Conservation (phyloP, 2,797 vertebrate species). For the Diplodus puntazzo region DNA sequence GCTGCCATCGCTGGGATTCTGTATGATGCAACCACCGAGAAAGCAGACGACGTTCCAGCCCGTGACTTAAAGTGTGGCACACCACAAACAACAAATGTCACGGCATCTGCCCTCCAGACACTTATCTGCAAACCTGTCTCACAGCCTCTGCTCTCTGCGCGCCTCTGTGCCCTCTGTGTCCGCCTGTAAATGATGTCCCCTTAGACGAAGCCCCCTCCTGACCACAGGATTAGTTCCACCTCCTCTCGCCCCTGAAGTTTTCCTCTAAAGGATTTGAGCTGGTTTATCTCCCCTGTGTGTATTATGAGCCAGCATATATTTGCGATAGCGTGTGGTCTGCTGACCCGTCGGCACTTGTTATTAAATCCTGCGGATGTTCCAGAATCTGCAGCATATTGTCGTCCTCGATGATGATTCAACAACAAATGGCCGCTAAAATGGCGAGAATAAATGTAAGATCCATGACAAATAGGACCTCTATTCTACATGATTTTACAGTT, state of each 20-base stretch:
- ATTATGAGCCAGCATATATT: slow-evolving; percentile 42
- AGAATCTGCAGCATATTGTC: slow-evolving; percentile 27
- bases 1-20: slow-evolving; percentile 58
- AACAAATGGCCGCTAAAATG: slow-evolving; percentile 45
- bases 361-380: slow-evolving; percentile 43
- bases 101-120: slow-evolving; percentile 56
- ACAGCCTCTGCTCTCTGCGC: slow-evolving; percentile 39
- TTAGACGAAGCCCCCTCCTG: slow-evolving; percentile 24
- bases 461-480: slow-evolving; percentile 52
- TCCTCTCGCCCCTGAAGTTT: slow-evolving; percentile 51
- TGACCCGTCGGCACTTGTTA: slow-evolving; percentile 28
- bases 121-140: slow-evolving; percentile 64
- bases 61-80: slow-evolving; percentile 51
- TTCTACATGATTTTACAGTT: slow-evolving; percentile 49
- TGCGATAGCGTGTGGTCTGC: slow-evolving; percentile 21
- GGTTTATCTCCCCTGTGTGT: slow-evolving; percentile 56
- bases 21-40: slow-evolving; percentile 80
- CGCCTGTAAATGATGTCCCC: slow-evolving; percentile 62
- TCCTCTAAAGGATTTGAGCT: slow-evolving; percentile 49
- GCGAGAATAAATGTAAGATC: slow-evolving; percentile 53
- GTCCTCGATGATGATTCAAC: slow-evolving; percentile 33
- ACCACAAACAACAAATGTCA: slow-evolving; percentile 68
- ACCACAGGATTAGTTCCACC: slow-evolving; percentile 72
- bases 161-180: slow-evolving; percentile 49
- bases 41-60: slow-evolving; percentile 61